phyloP scores from a whole-genome alignment of 2,888 invertebrate genomes.

The Pedicia rivosa region DNA sequence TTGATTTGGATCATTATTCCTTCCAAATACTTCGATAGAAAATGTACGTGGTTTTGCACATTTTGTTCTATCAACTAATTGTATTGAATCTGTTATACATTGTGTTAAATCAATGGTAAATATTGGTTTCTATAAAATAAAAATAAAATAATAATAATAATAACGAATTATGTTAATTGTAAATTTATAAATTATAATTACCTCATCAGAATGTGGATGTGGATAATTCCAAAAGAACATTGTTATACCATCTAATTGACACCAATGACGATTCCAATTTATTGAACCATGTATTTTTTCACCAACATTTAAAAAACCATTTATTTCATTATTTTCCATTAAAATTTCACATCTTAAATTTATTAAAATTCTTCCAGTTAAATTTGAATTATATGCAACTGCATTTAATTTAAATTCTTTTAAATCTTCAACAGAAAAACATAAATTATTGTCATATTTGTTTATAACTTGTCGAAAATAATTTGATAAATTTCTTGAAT shows the following conservation, averaged over 20 bases:
- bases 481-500: neutral
- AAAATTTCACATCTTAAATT: conserved; percentile 9
- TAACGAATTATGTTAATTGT: neutral
- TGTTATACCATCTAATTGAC: conserved; percentile 30
- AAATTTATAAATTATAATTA: conserved; percentile 4
- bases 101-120: conserved; percentile 27
- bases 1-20: conserved; percentile 10
- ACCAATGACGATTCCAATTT: conserved; percentile 40
- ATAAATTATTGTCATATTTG: neutral
- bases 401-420: neutral
- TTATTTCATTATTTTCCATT: conserved; percentile 15
- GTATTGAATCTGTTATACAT: conserved; percentile 22
- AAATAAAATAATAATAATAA: neutral
- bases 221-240: conserved; percentile 37
- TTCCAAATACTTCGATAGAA: conserved; percentile 18
- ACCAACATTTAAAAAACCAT: conserved; percentile 36
- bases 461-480: neutral
- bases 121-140: conserved; percentile 17
- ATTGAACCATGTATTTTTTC: conserved; percentile 24
- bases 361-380: conserved; percentile 12
- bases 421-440: conserved; percentile 2
- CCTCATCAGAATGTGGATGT: conserved; percentile 25
- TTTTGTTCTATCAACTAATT: conserved; percentile 26
- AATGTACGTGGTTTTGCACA: conserved; percentile 34
- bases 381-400: conserved; percentile 3